Conservation (phyloP, 30 jellyfish, hydroid and myxozoan species). For the Hydractinia echinata region DNA sequence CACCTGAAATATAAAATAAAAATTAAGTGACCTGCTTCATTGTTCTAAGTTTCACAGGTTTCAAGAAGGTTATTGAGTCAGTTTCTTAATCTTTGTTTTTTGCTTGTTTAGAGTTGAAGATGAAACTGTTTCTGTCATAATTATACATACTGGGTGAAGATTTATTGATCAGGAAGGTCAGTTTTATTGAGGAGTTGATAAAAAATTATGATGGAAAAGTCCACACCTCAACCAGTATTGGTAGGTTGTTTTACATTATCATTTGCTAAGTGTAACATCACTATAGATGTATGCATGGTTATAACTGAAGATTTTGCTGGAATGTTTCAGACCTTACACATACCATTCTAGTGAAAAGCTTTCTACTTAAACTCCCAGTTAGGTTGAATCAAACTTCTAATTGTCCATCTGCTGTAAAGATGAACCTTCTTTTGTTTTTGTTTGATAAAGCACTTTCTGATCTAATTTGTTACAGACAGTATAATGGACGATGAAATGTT, state of each 20-base stretch:
- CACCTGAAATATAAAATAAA: no score
- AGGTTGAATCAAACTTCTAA: no score
- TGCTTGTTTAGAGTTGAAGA: slow-evolving; percentile 62
- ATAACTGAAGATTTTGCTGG: no score
- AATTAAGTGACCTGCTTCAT: no score
- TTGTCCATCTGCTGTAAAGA: no score
- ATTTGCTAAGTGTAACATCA: neutral
- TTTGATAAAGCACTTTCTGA: no score
- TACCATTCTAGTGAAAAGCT: no score
- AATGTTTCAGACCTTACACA: no score
- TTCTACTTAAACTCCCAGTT: no score
- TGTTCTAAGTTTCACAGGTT: no score
- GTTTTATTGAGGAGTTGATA: slow-evolving; percentile 79
- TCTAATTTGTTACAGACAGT: slow-evolving; percentile 21
- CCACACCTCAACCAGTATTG: slow-evolving; percentile 80
- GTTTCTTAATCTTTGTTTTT: neutral
- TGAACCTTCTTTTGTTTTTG: no score
- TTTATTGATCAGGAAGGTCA: slow-evolving; percentile 91
- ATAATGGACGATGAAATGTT: slow-evolving; percentile 82
- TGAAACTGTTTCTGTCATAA: slow-evolving; percentile 88
- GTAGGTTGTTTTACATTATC: slow-evolving; percentile 14
- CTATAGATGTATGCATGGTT: no score
- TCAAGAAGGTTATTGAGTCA: neutral
- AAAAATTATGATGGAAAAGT: slow-evolving; percentile 93
- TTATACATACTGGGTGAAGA: slow-evolving; percentile 97